Evolutionary conservation across 1,140 invertebrate genomes (phyloP).

Genomic region (Onthophagus taurus): DNA sequence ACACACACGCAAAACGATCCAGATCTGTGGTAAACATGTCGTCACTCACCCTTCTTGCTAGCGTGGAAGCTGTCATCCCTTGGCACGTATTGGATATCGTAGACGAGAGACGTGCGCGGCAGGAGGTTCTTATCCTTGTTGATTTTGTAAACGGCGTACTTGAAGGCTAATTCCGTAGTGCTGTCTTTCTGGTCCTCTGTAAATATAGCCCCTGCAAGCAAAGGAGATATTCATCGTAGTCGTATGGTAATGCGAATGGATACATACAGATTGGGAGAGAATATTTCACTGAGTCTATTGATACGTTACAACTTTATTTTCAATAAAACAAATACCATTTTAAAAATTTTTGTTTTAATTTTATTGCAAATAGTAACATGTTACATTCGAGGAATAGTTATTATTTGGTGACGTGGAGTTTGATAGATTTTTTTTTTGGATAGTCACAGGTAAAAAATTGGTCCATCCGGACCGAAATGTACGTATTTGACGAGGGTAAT

Average conservation of each 20-base stretch:
- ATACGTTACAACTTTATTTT: not conserved
- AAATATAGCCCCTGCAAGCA: conserved; percentile 74
- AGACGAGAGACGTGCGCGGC: conserved; percentile 75
- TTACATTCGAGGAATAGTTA: no score
- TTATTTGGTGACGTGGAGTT: no score
- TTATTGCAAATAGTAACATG: no score
- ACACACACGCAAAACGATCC: no score
- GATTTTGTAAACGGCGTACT: conserved; percentile 84
- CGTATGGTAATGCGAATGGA: not conserved
- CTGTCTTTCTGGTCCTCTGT: conserved; percentile 78
- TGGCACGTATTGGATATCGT: conserved; percentile 84
- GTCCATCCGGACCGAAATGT: no score
- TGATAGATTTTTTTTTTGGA: no score
- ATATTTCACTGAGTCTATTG: not conserved
- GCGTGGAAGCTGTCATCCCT: conserved; percentile 80
- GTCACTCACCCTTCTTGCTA: conserved; percentile 78
- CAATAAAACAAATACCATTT: no score
- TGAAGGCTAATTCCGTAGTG: conserved; percentile 77
- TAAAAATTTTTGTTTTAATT: no score
- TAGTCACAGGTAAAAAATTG: no score
- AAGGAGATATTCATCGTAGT: not conserved
- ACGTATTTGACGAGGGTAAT: no score
- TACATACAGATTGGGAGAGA: not conserved
- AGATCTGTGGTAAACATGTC: no score
- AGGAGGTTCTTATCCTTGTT: conserved; percentile 79